Base-by-base conservation (phyloP, 1,140 invertebrate species). In the Philotrypesis tridentata region DNA sequence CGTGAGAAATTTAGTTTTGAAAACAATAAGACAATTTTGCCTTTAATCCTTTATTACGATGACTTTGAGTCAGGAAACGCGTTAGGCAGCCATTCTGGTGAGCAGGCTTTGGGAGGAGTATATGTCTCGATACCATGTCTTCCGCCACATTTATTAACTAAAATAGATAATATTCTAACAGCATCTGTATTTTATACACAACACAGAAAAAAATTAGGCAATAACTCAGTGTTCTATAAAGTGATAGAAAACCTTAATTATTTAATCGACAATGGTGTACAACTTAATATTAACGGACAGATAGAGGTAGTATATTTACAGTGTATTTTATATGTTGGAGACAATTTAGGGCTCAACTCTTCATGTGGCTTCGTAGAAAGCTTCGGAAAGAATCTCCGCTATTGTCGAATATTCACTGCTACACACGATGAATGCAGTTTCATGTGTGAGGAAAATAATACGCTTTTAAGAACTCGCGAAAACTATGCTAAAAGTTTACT, bases 41-140 rank as follows among this genome's bases (percentile, higher is more conserved):
- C n/a, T n/a, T n/a, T n/a, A n/a, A n/a, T n/a, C n/a, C n/a, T n/a
- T n/a, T 37, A 37, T 37, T 37, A 72, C 23, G 84, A 83, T 33
- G 84, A 84, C 40, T 84, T 82, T 61, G 84, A 84, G 77, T 73
- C 48, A 7, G 60, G 79, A 37, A 84, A 84, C 75, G 67, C 73
- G 2, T 43, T 85, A 63, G 82, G 74, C 25, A 83, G 81, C 48
- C 81, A 84, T 63, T 60, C 23, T 17, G 85, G 82, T 0, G 60
- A 84, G 37, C 81, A 87, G 40, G 86, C 85, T 83, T 71, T 85
- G n/a, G 84, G 78, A 43, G 84, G 81, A n/a, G 79, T 70, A 27
- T 85, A 81, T 72, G 68, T 83, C n/a, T 85, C 82, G 23, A 25
- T 85, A 14, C 79, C 79, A 61, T 75, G 68, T 75, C 71, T 85